Evolutionary conservation across 1,140 invertebrate genomes (phyloP).

Genomic region (Episyrphus balteatus): DNA sequence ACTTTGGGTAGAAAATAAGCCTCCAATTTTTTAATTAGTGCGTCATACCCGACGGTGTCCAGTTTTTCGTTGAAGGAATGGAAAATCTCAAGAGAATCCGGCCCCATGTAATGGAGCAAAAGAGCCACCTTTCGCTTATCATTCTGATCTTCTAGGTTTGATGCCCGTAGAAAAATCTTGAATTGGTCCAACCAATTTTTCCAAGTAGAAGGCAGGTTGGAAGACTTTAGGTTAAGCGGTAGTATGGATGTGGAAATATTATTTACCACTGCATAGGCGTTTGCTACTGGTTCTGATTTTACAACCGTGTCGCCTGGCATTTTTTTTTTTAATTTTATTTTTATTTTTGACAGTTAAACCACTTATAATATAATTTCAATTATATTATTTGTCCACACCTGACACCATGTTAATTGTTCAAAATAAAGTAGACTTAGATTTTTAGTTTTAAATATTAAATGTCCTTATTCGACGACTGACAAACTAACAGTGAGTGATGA

Average conservation of each 20-base stretch:
- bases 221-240: conserved; percentile 7
- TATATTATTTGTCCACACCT: too few species aligned
- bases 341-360: too few species aligned
- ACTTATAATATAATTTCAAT: too few species aligned
- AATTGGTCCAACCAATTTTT: conserved; percentile 12
- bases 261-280: too few species aligned
- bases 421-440: too few species aligned
- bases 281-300: too few species aligned
- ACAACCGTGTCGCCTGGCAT: too few species aligned
- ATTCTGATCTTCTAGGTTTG: conserved; percentile 7
- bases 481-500: too few species aligned
- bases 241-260: neutral
- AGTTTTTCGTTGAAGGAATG: conserved; percentile 10
- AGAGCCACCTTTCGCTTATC: conserved; percentile 14
- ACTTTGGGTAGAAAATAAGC: conserved; percentile 13
- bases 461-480: too few species aligned
- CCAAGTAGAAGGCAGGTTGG: conserved; percentile 9
- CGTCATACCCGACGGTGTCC: conserved; percentile 2
- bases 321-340: too few species aligned
- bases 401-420: too few species aligned
- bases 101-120: conserved; percentile 14
- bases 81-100: conserved; percentile 12
- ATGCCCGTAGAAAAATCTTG: conserved; percentile 12
- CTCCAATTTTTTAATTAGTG: conserved; percentile 11
- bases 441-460: too few species aligned